A percentile compares a stretch with the other conserved stretches of the same genome.
phyloP scores from a whole-genome alignment of 2,113 vertebrate genomes.

The Sylvia atricapilla region DNA sequence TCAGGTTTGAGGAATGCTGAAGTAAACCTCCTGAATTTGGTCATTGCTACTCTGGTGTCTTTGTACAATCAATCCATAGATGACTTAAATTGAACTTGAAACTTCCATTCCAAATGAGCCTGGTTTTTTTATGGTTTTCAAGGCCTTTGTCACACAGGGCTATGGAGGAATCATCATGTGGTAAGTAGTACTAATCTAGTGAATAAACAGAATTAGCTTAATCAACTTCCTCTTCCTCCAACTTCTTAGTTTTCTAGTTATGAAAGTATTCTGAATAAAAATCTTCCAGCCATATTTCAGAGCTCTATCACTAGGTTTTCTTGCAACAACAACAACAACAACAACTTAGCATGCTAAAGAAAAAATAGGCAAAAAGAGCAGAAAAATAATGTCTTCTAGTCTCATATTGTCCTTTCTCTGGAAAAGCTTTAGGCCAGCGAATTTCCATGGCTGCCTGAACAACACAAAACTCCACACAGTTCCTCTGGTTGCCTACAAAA shows the following conservation, averaged over 20 bases:
- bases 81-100: slow-evolving; percentile 12
- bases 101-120: neutral
- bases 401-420: neutral
- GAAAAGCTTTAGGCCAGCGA: neutral
- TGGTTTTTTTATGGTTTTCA: neutral
- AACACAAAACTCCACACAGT: neutral
- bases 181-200: neutral
- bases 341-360: neutral
- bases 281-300: neutral
- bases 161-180: neutral
- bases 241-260: neutral
- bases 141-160: neutral
- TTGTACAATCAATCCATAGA: neutral
- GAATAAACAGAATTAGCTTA: neutral
- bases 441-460: neutral
- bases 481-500: neutral
- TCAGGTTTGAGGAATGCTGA: slow-evolving; percentile 21
- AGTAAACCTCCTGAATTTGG: slow-evolving; percentile 1
- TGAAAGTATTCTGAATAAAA: neutral
- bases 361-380: neutral
- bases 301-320: neutral
- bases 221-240: neutral
- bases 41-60: neutral
- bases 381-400: neutral
- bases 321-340: neutral